Evolutionary conservation across 2,113 vertebrate genomes (phyloP), one percentile per base, ranked within the genome.

Genomic region (Zonotrichia leucophrys): DNA sequence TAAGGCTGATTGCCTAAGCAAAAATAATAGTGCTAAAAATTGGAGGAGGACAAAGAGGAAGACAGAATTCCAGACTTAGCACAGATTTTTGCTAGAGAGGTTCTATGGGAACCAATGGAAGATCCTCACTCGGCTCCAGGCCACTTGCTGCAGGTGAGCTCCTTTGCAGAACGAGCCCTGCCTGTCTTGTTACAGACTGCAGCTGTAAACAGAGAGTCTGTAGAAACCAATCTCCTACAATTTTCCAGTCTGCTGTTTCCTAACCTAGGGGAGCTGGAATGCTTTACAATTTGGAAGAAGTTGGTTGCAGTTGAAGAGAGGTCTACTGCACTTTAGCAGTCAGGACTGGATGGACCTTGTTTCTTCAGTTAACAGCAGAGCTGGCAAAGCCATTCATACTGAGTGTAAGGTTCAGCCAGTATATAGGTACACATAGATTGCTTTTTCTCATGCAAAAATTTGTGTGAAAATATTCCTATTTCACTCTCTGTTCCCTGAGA

Each of bases 181-280:
- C 79, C 94, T 96, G 81, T 95, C 94, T 97, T 79, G 83, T 97
- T 97, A 96, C 84, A 94, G 59, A 80, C 80, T 95, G 83, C 78
- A 82, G 55, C 37, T 94, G 91, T 97, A 97, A 98, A 97, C 87
- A 96, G 86, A 84, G 33, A 85, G 87, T 87, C 95, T 97, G 82
- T 94, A 91, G 94, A 97, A 98, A 97, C 85, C 96, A 97, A 94
- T 97, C 95, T 97, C 94, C 80, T 96, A 83, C 93, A 97, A 97
- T 98, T 98, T 98, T 98, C 97, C 97, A 98, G 96, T 97, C 96
- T 97, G 90, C 95, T 98, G 96, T 98, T 98, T 98, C 97, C 96
- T 96, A 97, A 97, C 97, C 96, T 97, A 95, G 73, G 88, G 68
- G 49, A 97, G 84, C 91, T 90, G 96, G 90, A 95, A 95, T 58